Base-by-base conservation (phyloP, 2,888 invertebrate genomes). In the Entomobrya proxima region DNA sequence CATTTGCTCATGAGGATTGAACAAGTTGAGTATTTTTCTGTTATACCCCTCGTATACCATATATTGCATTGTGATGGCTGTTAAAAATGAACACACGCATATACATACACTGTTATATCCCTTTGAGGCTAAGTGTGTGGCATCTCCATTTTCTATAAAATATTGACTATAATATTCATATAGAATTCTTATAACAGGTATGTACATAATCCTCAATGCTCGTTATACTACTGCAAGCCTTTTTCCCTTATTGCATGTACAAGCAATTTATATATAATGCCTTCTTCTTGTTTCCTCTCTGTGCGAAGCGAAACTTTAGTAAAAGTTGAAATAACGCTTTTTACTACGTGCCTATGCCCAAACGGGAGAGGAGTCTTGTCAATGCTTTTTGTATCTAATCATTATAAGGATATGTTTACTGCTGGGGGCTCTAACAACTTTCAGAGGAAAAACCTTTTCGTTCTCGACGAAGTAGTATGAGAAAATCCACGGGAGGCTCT, bases 401-500 rank as follows among this genome's bases (percentile, higher is more conserved):
- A 32, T 32, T 15, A 18, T 32, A 64, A 44, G 35, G 32, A 61
- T 61, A 35, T 35, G 58, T 61, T 18, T 77, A 55, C 52, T 81
- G 81, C 81, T 81, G 72, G 81, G 80, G 81, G 81, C 81, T n/a
- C n/a, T 67, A 79, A 50, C 67, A 79, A 52, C 55, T 69, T 58
- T 74, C 9, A 44, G 18, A 55, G 76, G 40, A 40, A 13, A 40
- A 79, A 69, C 52, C 69, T 79, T 69, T 52, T 79, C 50, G 37
- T 21, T 81, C 35, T 72, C 27, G 55, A 37, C 74, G 74, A 81
- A 72, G 58, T 81, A 81, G 81, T 81, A 67, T 81, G 81, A 61
- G 72, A 81, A 67, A 81, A 67, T 81, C 81, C 81, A 74, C 81
- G 44, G 72, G 81, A 30, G 81, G 72, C 81, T 81, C 81, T 81